Percentiles rank a stretch among this genome's conserved stretches.
Evolutionary conservation across 2,113 vertebrate genomes (phyloP).

Genomic region (Tylochromis polylepis): DNA sequence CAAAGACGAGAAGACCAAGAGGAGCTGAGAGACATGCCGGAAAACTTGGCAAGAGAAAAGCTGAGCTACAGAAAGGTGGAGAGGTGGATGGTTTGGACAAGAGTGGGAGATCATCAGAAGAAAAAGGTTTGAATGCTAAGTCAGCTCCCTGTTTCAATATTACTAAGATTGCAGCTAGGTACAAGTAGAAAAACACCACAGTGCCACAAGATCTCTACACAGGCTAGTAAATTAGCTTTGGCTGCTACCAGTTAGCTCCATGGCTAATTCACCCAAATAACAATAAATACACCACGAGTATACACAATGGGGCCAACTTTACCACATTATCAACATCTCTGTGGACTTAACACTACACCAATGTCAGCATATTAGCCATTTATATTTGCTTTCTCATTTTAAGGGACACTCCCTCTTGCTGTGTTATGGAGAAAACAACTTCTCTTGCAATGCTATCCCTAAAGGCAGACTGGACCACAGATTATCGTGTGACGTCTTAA

Average conservation of each 20-base stretch:
- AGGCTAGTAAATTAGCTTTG: neutral
- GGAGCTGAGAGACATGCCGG: neutral
- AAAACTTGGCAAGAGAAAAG: conserved; percentile 13
- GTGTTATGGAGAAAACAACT: neutral
- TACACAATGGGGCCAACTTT: neutral
- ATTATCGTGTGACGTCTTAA: neutral
- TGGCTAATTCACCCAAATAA: neutral
- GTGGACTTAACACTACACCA: neutral
- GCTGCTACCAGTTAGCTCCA: neutral
- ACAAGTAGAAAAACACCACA: neutral
- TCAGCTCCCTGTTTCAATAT: neutral
- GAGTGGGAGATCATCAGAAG: neutral
- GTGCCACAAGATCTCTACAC: neutral
- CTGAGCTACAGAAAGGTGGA: neutral
- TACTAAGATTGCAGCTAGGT: neutral
- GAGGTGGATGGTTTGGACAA: neutral
- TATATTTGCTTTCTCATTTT: neutral
- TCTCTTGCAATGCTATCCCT: neutral
- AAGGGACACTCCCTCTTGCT: neutral
- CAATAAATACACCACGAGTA: neutral
- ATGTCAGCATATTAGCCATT: neutral
- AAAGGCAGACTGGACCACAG: neutral
- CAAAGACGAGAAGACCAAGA: neutral
- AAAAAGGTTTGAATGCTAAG: neutral
- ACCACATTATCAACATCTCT: neutral